Evolutionary conservation across 1,140 invertebrate species (phyloP), one percentile per base, ranked within the genome.

Genomic region (Tetragnatha versicolor): DNA sequence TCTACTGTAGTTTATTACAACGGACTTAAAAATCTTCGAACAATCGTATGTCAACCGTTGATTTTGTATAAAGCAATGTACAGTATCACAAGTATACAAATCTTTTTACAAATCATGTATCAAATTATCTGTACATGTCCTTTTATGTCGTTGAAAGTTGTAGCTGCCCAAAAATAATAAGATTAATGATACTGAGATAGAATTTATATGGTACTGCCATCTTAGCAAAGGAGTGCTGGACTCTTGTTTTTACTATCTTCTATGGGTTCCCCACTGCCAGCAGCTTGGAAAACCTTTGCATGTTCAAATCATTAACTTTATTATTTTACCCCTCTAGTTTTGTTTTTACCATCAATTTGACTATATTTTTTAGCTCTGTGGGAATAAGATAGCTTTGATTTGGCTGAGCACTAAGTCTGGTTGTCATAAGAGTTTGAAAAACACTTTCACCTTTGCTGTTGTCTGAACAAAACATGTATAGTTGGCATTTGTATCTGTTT

Each of bases 61-160:
- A 39, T 77, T 77, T 77, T 77, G 76, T 79, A 79, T 49, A 79
- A 63, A 79, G 53, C 76, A 79, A 51, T 79, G 61, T 78, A 78
- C 75, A 78, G 75, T 68, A 53, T 69, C 76, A 79, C 33, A 58
- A 79, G 31, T 69, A 68, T 79, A 69, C 51, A 79, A 69, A 79
- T 79, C 76, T 79, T 79, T 79, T 68, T 79, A 79, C 76, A 60
- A 79, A 79, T 68, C 76, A 68, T 79, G 63, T 79, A 79, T 35
- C 61, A 68, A 79, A 79, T 69, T 79, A 60, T 79, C 31, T 79
- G 76, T 79, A 68, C 35, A 69, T 69, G 76, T 79, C 65, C 63
- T 79, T 78, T 69, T 53, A 65, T 69, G 63, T 68, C 51, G 47
- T 79, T 60, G 63, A 63, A 68, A 68, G 63, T 66, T 77, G 73